These are phyloP conservation scores for Sinelater perroti DNA, from an alignment of 2,888 invertebrate genomes.

Conservation along the genomic window DNA sequence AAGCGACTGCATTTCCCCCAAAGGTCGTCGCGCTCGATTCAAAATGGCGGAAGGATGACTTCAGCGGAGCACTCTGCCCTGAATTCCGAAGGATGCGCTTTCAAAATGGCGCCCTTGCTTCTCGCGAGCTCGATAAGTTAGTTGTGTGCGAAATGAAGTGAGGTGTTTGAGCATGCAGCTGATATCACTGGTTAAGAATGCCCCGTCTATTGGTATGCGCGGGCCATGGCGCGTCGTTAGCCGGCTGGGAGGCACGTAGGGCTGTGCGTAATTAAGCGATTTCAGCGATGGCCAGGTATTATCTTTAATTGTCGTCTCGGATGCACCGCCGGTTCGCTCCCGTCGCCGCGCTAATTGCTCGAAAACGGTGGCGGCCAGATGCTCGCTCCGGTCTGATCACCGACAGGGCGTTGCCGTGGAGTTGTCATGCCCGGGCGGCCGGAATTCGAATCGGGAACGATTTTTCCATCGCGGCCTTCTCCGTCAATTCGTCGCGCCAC, in stretches of 20 bases:
- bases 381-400: not conserved
- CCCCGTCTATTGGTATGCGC: conserved; percentile 5
- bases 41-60: no score
- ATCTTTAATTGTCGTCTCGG: not conserved
- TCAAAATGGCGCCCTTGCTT: no score
- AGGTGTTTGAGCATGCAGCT: not conserved
- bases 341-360: no score
- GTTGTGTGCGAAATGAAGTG: conserved; percentile 3
- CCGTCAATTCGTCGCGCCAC: not conserved
- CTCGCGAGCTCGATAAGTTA: no score
- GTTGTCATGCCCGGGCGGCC: not conserved
- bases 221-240: not conserved
- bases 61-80: no score
- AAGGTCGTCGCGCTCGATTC: no score
- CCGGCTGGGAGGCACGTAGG: not conserved
- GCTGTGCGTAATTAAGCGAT: not conserved
- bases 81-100: no score
- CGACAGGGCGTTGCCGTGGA: not conserved
- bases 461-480: not conserved
- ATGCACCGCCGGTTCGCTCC: no score
- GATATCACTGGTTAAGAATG: conserved; percentile 10
- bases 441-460: conserved; percentile 4
- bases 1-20: no score
- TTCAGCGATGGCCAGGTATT: not conserved
- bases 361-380: no score